phyloP scores from a whole-genome alignment of 1,140 invertebrate species.

The Hylyphantes graminicola region DNA sequence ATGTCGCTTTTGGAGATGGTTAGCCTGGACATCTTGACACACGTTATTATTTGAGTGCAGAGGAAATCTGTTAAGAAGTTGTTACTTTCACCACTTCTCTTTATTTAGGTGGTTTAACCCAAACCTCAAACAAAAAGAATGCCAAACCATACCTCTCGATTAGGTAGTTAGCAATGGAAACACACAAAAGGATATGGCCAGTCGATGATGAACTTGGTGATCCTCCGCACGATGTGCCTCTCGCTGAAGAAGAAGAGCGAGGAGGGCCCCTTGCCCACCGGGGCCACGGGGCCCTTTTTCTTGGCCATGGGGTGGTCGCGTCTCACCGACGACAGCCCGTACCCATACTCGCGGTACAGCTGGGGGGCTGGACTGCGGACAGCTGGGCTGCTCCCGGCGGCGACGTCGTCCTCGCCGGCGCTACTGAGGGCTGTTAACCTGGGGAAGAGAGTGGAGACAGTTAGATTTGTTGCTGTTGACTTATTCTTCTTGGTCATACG shows the following conservation, averaged over 20 bases:
- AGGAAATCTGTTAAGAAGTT: no score
- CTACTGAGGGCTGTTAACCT: conserved; percentile 58
- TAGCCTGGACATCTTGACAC: no score
- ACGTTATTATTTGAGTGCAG: no score
- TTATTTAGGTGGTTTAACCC: no score
- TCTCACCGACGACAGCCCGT: conserved; percentile 33
- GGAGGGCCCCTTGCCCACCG: conserved; percentile 80
- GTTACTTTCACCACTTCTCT: no score
- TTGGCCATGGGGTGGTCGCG: conserved; percentile 51
- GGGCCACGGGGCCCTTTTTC: conserved; percentile 46
- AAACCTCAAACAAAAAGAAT: no score
- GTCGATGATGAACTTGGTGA: conserved; percentile 99
- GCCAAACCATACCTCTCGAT: no score
- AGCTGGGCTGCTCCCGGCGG: conserved; percentile 23
- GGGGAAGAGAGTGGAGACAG: not conserved
- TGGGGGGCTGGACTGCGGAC: conserved; percentile 30
- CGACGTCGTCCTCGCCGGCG: conserved; percentile 45
- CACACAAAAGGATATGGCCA: conserved; percentile 96
- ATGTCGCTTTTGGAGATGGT: no score
- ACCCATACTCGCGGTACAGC: conserved; percentile 1
- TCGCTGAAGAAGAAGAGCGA: conserved; percentile 98
- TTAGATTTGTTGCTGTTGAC: no score
- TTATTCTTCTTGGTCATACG: no score
- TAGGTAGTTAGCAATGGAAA: no score
- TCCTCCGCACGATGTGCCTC: conserved; percentile 94